A percentile compares a stretch with the other conserved stretches of the same genome.
Evolutionary conservation across 2,888 invertebrate species (phyloP).

Genomic region (Pandemis cinnamomeana): DNA sequence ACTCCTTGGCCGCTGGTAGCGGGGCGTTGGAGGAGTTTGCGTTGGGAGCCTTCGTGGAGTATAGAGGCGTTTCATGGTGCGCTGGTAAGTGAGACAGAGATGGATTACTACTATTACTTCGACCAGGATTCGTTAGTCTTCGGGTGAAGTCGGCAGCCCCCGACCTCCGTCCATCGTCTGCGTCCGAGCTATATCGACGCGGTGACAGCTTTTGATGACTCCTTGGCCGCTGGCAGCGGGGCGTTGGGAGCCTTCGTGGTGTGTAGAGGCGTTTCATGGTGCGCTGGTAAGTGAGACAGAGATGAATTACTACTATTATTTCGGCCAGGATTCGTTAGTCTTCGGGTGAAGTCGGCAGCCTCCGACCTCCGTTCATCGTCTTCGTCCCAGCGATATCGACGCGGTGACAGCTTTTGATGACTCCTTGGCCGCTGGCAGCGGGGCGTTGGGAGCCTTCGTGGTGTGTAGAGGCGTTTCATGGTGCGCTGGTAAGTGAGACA

Average conservation of each 20-base stretch:
- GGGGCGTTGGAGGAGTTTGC: conserved; percentile 90
- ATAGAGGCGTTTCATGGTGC: conserved; percentile 90
- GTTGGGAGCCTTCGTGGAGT: conserved; percentile 89
- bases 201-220: conserved; percentile 89
- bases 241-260: conserved; percentile 87
- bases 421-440: conserved; percentile 88
- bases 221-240: conserved; percentile 87
- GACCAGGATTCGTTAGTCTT: conserved; percentile 75
- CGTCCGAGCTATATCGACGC: conserved; percentile 88
- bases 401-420: conserved; percentile 90
- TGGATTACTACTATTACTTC: conserved; percentile 58
- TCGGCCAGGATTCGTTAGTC: conserved; percentile 78
- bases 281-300: conserved; percentile 82
- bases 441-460: conserved; percentile 85
- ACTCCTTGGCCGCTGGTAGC: conserved; percentile 89
- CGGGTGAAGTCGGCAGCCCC: conserved; percentile 73
- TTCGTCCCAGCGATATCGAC: conserved; percentile 87
- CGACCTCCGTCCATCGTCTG: conserved; percentile 86
- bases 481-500: conserved; percentile 86
- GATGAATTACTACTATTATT: conserved; percentile 50
- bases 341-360: conserved; percentile 70
- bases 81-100: conserved; percentile 74
- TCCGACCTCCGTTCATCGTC: conserved; percentile 86
- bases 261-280: conserved; percentile 90
- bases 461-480: conserved; percentile 90